phyloP scores from a whole-genome alignment of 2,797 vertebrate genomes.

The Cyclopterus lumpus region DNA sequence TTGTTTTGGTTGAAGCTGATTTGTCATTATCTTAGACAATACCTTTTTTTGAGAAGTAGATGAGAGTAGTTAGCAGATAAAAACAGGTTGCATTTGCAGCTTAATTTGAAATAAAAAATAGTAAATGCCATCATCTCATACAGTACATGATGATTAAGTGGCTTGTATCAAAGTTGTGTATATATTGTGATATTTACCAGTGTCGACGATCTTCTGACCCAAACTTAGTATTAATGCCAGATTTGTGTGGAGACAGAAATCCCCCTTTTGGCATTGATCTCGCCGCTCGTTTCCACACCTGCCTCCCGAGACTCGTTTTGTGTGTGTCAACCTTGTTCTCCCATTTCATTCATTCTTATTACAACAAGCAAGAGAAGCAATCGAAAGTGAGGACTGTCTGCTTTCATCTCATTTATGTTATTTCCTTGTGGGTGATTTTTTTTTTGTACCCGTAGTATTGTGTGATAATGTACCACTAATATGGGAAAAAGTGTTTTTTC shows the following conservation, averaged over 20 bases:
- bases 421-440: not conserved
- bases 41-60: not conserved
- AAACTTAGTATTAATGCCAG: not conserved
- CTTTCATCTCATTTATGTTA: not conserved
- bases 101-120: not conserved
- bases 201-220: not conserved
- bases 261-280: not conserved
- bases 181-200: not conserved
- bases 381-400: not conserved
- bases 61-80: not conserved
- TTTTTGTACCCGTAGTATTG: not conserved
- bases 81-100: not conserved
- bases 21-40: not conserved
- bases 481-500: constrained; percentile 1
- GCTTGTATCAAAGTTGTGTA: not conserved
- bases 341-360: not conserved
- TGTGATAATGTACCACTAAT: not conserved
- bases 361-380: not conserved
- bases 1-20: not conserved
- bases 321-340: not conserved
- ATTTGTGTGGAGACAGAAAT: not conserved
- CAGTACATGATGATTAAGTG: not conserved
- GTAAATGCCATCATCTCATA: not conserved
- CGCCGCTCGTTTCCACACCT: not conserved
- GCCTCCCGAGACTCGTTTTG: not conserved